Conservation (phyloP, 2,888 invertebrate genomes). For the Morpho achilles region DNA sequence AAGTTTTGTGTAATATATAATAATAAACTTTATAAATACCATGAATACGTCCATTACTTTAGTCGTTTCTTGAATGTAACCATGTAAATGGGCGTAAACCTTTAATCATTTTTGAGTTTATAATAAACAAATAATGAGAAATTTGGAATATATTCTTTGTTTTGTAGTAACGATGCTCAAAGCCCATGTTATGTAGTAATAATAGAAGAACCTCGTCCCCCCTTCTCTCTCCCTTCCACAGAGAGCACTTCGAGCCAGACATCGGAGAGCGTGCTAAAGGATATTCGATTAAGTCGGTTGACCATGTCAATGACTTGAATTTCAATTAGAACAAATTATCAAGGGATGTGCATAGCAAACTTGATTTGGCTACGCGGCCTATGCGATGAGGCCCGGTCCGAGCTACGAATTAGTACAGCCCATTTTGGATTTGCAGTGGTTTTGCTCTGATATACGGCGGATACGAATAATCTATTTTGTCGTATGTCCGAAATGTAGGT, state of each 20-base stretch:
- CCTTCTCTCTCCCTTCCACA: slow-evolving; percentile 9
- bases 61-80: no score
- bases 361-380: slow-evolving; percentile 69
- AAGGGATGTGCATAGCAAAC: slow-evolving; percentile 74
- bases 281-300: slow-evolving; percentile 78
- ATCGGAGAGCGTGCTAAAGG: slow-evolving; percentile 46
- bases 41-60: no score
- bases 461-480: slow-evolving; percentile 35
- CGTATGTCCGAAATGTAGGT: slow-evolving; percentile 26
- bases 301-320: slow-evolving; percentile 83
- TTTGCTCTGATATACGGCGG: slow-evolving; percentile 32
- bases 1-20: no score
- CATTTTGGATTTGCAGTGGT: slow-evolving; percentile 33
- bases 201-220: not conserved
- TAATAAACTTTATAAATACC: no score
- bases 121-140: no score
- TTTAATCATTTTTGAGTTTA: no score
- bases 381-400: slow-evolving; percentile 33
- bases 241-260: slow-evolving; percentile 22
- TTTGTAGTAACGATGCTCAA: no score
- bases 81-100: no score
- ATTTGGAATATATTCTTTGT: no score
- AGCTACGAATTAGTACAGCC: slow-evolving; percentile 33
- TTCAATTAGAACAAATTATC: slow-evolving; percentile 83
- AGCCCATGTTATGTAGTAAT: not conserved